Percentiles rank a stretch among this genome's conserved stretches.
These are phyloP conservation scores for Coptodon bakossiorum DNA, from an alignment of 2,113 vertebrate genomes.

Conservation along the genomic window DNA sequence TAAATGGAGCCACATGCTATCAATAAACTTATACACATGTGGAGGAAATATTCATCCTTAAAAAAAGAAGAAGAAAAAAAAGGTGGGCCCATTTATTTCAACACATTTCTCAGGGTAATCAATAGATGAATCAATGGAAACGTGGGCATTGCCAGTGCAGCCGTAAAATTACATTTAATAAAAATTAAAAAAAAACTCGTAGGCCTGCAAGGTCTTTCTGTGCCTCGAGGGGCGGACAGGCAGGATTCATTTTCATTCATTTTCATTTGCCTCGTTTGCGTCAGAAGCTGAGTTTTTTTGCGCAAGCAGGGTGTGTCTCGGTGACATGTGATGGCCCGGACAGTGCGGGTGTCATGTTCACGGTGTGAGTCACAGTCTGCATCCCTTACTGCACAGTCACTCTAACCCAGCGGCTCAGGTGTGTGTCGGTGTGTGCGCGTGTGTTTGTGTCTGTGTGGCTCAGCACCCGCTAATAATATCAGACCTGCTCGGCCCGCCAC, in stretches of 20 bases:
- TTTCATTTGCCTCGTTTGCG: not conserved
- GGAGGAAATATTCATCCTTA: conserved; percentile 23
- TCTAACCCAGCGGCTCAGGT: not conserved
- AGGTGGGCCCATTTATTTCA: not conserved
- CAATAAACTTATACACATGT: conserved; percentile 39
- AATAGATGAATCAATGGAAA: conserved; percentile 48
- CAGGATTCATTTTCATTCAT: not conserved
- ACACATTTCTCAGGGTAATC: conserved; percentile 18
- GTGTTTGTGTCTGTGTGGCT: not conserved
- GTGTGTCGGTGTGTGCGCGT: not conserved
- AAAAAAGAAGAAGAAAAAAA: not conserved
- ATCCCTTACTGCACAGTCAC: not conserved
- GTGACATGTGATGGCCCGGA: conserved; percentile 23
- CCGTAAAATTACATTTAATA: not conserved
- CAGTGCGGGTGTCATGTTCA: conserved; percentile 31
- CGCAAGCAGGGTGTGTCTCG: conserved; percentile 23
- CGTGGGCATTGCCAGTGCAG: not conserved
- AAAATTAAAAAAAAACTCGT: not conserved
- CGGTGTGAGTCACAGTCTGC: conserved; percentile 57
- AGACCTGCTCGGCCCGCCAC: conserved; percentile 10
- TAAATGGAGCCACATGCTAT: conserved; percentile 63
- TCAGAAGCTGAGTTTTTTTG: conserved; percentile 16
- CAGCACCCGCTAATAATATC: conserved; percentile 24
- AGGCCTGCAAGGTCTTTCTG: not conserved
- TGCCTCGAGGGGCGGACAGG: not conserved